These are phyloP conservation scores for Balaeniceps rex DNA, from an alignment of 2,113 vertebrate species.

Conservation along the genomic window DNA sequence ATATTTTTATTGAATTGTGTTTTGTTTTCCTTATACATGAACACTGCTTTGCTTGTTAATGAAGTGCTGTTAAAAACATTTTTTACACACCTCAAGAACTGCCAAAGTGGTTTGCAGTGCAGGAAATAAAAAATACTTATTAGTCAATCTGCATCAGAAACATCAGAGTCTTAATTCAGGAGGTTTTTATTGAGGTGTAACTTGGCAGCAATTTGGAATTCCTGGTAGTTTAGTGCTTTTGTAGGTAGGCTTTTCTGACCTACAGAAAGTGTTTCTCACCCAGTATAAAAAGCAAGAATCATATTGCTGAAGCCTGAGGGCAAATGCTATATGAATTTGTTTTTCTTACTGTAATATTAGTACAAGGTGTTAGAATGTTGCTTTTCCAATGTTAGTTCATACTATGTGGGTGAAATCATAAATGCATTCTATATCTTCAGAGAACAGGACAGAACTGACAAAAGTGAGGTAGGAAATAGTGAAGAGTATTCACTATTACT, in stretches of 20 bases:
- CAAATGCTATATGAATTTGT: background rate
- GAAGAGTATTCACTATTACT: too few species aligned
- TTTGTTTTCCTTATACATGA: background rate
- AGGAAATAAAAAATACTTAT: background rate
- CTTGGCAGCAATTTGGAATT: slow-evolving; percentile 5
- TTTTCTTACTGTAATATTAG: background rate
- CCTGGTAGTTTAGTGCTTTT: background rate
- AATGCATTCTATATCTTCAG: background rate
- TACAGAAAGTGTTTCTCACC: background rate
- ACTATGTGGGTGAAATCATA: background rate
- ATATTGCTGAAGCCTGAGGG: background rate
- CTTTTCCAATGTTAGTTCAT: background rate
- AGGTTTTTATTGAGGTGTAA: background rate
- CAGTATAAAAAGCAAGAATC: background rate
- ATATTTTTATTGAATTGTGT: background rate
- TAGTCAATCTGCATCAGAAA: background rate
- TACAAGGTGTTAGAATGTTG: background rate
- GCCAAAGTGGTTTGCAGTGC: background rate
- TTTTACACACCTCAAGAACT: background rate
- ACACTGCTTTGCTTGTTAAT: background rate
- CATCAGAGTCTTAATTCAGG: background rate
- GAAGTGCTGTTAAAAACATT: background rate
- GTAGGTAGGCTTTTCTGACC: background rate
- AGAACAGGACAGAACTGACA: background rate
- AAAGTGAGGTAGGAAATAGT: background rate